Conservation (phyloP, 1,140 invertebrate species). For the Zaprionus gabonicus region DNA sequence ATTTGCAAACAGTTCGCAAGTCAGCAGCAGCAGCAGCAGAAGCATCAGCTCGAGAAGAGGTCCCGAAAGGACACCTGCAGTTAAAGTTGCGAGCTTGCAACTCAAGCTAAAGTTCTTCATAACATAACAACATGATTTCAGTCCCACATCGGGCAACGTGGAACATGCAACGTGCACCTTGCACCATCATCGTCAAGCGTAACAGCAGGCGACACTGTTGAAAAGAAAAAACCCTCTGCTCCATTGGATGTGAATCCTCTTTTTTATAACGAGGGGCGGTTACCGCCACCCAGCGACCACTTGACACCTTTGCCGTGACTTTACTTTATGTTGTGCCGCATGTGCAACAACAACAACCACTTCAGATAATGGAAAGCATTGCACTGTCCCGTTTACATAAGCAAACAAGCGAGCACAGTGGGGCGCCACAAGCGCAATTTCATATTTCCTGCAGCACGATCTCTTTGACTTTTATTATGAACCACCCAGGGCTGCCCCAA, state of each 20-base stretch:
- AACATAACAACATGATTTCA: slow-evolving; percentile 35
- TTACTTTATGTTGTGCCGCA: slow-evolving; percentile 40
- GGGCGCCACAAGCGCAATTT: background rate
- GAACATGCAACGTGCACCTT: slow-evolving; percentile 26
- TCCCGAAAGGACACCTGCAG: slow-evolving; percentile 21
- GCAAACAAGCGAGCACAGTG: slow-evolving; percentile 1
- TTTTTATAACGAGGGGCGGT: slow-evolving; percentile 42
- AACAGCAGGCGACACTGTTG: slow-evolving; percentile 27
- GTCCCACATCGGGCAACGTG: background rate
- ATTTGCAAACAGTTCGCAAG: slow-evolving; percentile 77
- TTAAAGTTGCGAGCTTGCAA: slow-evolving; percentile 23
- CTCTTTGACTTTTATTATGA: slow-evolving; percentile 2
- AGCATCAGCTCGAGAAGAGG: slow-evolving; percentile 12
- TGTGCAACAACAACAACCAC: slow-evolving; percentile 58
- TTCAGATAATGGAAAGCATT: slow-evolving; percentile 46
- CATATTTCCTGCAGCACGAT: background rate
- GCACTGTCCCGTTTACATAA: slow-evolving; percentile 22
- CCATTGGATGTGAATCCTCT: slow-evolving; percentile 56
- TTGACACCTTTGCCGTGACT: slow-evolving; percentile 43
- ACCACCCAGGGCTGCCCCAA: background rate
- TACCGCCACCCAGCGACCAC: slow-evolving; percentile 6
- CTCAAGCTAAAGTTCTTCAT: slow-evolving; percentile 34
- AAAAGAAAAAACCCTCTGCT: slow-evolving; percentile 34
- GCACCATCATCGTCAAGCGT: slow-evolving; percentile 40
- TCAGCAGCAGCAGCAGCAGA: slow-evolving; percentile 53